A percentile compares a stretch with the other conserved stretches of the same genome.
These are phyloP conservation scores for Drosophila rufa DNA, from an alignment of 1,140 invertebrate species.

Conservation along the genomic window DNA sequence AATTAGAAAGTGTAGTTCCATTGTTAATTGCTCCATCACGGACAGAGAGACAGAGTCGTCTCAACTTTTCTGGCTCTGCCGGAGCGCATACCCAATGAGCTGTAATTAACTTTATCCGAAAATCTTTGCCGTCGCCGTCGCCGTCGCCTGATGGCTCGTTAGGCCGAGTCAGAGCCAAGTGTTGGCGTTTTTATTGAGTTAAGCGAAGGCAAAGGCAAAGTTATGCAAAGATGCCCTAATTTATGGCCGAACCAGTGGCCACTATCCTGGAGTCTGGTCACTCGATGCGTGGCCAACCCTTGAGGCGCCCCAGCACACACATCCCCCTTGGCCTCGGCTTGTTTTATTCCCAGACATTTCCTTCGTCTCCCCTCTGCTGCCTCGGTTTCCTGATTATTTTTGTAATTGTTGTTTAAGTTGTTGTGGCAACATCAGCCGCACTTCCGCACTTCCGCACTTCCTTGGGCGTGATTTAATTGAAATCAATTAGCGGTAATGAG, in stretches of 20 bases:
- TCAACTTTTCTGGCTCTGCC: slow-evolving; percentile 37
- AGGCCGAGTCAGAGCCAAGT: slow-evolving; percentile 25
- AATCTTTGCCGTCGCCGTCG: slow-evolving; percentile 78
- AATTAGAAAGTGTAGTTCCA: slow-evolving; percentile 82
- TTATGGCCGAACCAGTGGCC: slow-evolving; percentile 48
- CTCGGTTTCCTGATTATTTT: slow-evolving; percentile 76
- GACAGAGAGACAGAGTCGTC: not conserved
- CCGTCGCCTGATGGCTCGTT: slow-evolving; percentile 46
- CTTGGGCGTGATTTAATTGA: slow-evolving; percentile 82
- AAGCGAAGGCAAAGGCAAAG: slow-evolving; percentile 64
- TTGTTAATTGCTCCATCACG: slow-evolving; percentile 73
- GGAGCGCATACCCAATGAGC: slow-evolving; percentile 74
- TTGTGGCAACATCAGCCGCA: slow-evolving; percentile 73
- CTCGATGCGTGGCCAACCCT: slow-evolving; percentile 54
- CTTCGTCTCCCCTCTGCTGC: slow-evolving; percentile 10
- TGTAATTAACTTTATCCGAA: slow-evolving; percentile 85
- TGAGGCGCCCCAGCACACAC: slow-evolving; percentile 20
- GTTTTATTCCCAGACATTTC: slow-evolving; percentile 71
- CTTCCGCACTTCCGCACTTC: slow-evolving; percentile 62
- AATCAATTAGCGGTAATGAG: slow-evolving; percentile 85
- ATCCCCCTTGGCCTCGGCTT: slow-evolving; percentile 17
- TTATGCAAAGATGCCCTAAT: slow-evolving; percentile 72
- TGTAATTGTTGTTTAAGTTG: slow-evolving; percentile 83
- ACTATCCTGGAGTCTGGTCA: slow-evolving; percentile 30
- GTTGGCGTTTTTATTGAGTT: slow-evolving; percentile 79